Percentiles rank a stretch among this genome's conserved stretches.
These are phyloP conservation scores for Sternarchorhynchus goeldii DNA, from an alignment of 2,797 vertebrate genomes.

Conservation along the genomic window DNA sequence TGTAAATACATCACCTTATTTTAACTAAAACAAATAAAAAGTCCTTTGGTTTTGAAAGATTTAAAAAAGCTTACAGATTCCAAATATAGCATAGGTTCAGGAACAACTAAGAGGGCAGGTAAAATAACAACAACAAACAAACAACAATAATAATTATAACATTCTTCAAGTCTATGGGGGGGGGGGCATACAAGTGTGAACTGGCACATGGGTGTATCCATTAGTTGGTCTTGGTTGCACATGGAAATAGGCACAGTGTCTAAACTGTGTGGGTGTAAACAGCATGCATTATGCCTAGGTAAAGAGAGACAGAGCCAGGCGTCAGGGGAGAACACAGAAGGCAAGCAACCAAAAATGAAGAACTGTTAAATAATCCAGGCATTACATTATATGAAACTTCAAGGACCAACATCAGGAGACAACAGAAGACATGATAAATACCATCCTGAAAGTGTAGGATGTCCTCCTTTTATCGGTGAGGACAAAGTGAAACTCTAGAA, in stretches of 20 bases:
- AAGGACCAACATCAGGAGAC: background rate
- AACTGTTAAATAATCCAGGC: background rate
- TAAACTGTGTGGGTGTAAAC: background rate
- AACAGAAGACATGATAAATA: background rate
- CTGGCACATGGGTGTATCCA: constrained; percentile 18
- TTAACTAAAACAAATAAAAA: background rate
- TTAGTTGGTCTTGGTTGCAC: constrained; percentile 32
- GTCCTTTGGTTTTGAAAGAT: constrained; percentile 23
- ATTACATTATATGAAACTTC: constrained; percentile 8
- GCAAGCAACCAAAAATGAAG: background rate
- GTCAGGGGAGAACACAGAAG: background rate
- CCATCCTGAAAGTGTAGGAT: too few species aligned
- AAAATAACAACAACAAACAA: background rate
- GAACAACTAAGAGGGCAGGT: background rate
- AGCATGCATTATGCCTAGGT: constrained; percentile 40
- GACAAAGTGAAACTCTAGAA: background rate
- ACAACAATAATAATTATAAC: background rate
- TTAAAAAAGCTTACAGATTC: background rate
- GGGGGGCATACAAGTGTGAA: background rate
- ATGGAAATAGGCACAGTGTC: constrained; percentile 18
- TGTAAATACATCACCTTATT: background rate
- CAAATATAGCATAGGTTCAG: background rate
- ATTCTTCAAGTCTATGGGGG: background rate
- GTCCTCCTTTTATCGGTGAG: too few species aligned
- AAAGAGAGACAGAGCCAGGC: constrained; percentile 1